Evolutionary conservation across 2,888 invertebrate genomes (phyloP).

Genomic region (Emmelina monodactyla): DNA sequence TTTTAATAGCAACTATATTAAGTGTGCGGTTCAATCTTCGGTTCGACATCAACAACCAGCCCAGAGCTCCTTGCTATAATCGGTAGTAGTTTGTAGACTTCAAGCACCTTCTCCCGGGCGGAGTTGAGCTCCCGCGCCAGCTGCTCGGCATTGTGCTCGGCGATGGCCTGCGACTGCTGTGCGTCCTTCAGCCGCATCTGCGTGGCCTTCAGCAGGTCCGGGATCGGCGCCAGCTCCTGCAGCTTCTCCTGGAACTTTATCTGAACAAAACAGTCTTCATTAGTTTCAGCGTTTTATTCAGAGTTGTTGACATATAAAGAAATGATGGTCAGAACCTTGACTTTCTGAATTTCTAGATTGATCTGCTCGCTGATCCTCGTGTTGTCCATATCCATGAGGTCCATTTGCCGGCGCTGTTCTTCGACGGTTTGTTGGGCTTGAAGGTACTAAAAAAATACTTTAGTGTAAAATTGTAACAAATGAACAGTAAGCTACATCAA

Average conservation of each 20-base stretch:
- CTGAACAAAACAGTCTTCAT: conserved; percentile 18
- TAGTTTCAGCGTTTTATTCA: background rate
- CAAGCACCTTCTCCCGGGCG: conserved; percentile 70
- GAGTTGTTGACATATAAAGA: too few relatives aligned
- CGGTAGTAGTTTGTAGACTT: too few relatives aligned
- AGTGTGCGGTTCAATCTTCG: too few relatives aligned
- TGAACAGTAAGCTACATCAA: too few relatives aligned
- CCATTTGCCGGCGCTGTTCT: conserved; percentile 73
- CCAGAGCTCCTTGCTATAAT: too few relatives aligned
- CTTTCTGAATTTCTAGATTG: conserved; percentile 72
- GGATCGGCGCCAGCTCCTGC: conserved; percentile 72
- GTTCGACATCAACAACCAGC: too few relatives aligned
- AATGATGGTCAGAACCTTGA: too few relatives aligned
- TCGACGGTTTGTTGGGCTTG: conserved; percentile 75
- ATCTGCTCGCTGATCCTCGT: conserved; percentile 75
- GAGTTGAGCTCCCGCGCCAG: conserved; percentile 70
- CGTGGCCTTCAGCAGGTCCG: conserved; percentile 73
- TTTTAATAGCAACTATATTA: too few relatives aligned
- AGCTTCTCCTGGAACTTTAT: conserved; percentile 75
- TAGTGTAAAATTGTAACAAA: too few relatives aligned
- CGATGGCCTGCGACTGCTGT: conserved; percentile 70
- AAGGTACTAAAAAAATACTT: conserved; percentile 49
- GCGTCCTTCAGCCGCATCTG: conserved; percentile 73
- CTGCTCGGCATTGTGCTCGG: conserved; percentile 73
- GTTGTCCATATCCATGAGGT: conserved; percentile 76